Base-by-base conservation (phyloP, 2,113 vertebrate genomes). In the Geococcyx californianus region DNA sequence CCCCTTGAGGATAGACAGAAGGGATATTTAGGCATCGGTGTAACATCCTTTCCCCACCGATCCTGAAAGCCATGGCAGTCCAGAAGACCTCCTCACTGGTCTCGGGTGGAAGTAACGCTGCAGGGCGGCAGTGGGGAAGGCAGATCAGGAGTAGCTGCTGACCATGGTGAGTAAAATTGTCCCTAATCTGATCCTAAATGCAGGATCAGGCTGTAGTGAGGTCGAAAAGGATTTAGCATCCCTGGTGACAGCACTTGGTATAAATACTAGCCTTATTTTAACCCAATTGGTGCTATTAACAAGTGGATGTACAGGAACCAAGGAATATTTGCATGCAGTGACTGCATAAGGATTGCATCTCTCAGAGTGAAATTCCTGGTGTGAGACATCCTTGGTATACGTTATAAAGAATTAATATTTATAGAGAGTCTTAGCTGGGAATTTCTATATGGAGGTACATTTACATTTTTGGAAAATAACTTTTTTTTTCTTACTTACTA, bases 321-420 rank as follows among this genome's bases (percentile, higher is more conserved):
- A 62, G 44, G 47, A 93, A 47, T 80, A 93, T 95, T 89, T 83
- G 66, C 74, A 83, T 55, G 28, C 54, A 68, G 76, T 16, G 59
- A 21, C 68, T 80, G 56, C 1, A 0, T 62, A 59, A 42, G 58
- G 51, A 73, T 36, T 77, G 64, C 76, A 70, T 74, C 40, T 68
- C 89, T 92, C 1, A 0, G 67, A 84, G 44, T 79, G 64, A 86
- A 78, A 87, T 92, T 95, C 69, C 70, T 85, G 52, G 80, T 49
- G 75, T 91, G 75, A 96, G 82, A 96, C 73, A 86, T 76, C 56
- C 75, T 85, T 87, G 58, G 60, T 93, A 38, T 56, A 89, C 54
- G 84, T 54, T 89, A 70, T 21, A 36, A 89, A 56, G 84, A 96
- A 95, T 94, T 90, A 90, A 92, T 96, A 97, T 95, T 94, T 96